Evolutionary conservation across 2,113 vertebrate genomes (phyloP).

Genomic region (Perca fluviatilis): DNA sequence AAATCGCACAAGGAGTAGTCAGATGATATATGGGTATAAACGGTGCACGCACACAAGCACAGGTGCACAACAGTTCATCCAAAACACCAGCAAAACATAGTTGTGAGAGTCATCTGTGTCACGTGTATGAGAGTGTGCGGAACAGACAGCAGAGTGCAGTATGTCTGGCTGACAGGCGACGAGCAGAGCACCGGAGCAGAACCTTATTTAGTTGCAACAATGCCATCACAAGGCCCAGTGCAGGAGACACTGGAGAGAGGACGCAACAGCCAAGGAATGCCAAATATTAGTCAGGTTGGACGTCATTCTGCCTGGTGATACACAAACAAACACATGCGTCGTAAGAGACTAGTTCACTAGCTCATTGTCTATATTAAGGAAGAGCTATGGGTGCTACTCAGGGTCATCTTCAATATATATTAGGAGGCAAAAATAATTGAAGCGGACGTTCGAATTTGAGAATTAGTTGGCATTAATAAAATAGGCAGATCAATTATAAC

Average conservation of each 20-base stretch:
- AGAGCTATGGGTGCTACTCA: slow-evolving; percentile 31
- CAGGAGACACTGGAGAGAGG: slow-evolving; percentile 55
- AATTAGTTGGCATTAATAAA: background rate
- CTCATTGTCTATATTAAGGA: slow-evolving; percentile 72
- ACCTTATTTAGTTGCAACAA: slow-evolving; percentile 77
- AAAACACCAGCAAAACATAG: slow-evolving; percentile 46
- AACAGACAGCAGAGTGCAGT: slow-evolving; percentile 44
- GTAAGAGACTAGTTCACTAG: slow-evolving; percentile 55
- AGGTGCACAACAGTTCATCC: slow-evolving; percentile 46
- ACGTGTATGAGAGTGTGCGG: slow-evolving; percentile 21
- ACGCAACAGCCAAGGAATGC: slow-evolving; percentile 69
- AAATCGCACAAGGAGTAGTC: slow-evolving; percentile 30
- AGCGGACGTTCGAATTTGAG: background rate
- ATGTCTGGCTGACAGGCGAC: slow-evolving; percentile 43
- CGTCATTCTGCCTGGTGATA: slow-evolving; percentile 71
- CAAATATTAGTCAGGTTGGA: slow-evolving; percentile 72
- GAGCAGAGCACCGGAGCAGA: slow-evolving; percentile 43
- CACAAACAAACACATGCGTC: slow-evolving; percentile 47
- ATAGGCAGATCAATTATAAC: background rate
- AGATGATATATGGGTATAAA: slow-evolving; percentile 39
- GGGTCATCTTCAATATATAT: slow-evolving; percentile 51
- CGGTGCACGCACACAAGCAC: background rate
- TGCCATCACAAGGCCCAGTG: slow-evolving; percentile 64
- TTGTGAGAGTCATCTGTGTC: slow-evolving; percentile 1
- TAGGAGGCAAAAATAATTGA: slow-evolving; percentile 13